Evolutionary conservation across 2,888 invertebrate species (phyloP), one percentile per base, ranked within the genome.

Genomic region (Troglohyphantes excavatus): DNA sequence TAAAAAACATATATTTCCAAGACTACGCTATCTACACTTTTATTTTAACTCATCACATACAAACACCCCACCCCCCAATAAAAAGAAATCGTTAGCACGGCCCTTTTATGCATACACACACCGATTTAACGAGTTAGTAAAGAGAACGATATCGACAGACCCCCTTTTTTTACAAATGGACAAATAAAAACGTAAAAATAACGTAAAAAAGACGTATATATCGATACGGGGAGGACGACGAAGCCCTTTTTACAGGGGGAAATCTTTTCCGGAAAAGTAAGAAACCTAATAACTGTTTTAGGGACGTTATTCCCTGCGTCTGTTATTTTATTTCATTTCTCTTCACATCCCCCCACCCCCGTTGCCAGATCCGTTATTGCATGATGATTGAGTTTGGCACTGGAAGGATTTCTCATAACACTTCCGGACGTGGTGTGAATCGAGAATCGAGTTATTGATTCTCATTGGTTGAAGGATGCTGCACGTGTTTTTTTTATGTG

Each of bases 401-500:
- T 27, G 73, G 83, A 83, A 83, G 43, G 83, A 83, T 83, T 83
- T 83, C 83, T 83, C 73, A 83, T 83, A 83, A 83, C 83, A 83
- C 27, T 43, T 29, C 23, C 19, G 59, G 73, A 83, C 83, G 83
- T 83, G 83, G 13, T 73, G 27, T 23, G 83, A 83, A 83, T 83
- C 19, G 46, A 53, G 67, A 39, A 81, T 68, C 53, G 79, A 67
- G 79, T 46, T 68, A 81, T 81, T 53, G 79, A 81, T 68, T 81
- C 53, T 68, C 79, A 46, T 53, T 53, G 46, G 67, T 21, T 26
- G 46, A 26, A 39, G 29, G 68, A 39, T 65, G 68, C 5, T 53
- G 17, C 33, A 68, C 67, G 67, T 68, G 5, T 59, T n/a, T 63
- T 63, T 17, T 63, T 63, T 0, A 2, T 63, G 13, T 63, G 11